Evolutionary conservation across 1,140 invertebrate genomes (phyloP), one percentile per base, ranked within the genome.

Genomic region (Platorchestia sp.): DNA sequence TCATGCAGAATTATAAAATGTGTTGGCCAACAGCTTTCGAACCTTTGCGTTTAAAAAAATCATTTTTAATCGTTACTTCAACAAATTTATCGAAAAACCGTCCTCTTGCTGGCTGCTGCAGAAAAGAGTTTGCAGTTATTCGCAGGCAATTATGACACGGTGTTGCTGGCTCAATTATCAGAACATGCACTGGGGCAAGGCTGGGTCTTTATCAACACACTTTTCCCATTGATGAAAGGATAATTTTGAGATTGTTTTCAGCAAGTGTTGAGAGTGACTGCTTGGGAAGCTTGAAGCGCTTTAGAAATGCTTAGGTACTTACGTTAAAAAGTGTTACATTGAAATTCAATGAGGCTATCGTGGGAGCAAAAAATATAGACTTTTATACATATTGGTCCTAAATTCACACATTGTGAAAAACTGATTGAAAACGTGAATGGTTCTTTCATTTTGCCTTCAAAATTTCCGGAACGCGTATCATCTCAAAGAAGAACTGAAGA

Each of bases 341-440:
- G 36, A 44, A 41, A 89, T 89, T 89, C 87, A 42, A 41, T 7
- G 41, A 14, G 87, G 87, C 41, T 44, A 42, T 89, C 43, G 14
- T 43, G 87, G 53, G 36, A 75, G 87, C n/a, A 42, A 93, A 93
- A 45, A 93, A 45, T 45, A 44, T 45, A 47, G 1, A 14, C 27
- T 93, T 93, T 93, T 93, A 93, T 93, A 10, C 27, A 10, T 93
- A 93, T 45, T 93, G 91, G 91, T 93, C 91, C 91, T 93, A 93
- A 93, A 93, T 93, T 45, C 91, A 45, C 45, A 47, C 36, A 93
- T 93, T 89, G 42, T 40, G 41, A 86, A 86, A 86, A 86, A 41
- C 5, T 42, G 42, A 89, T 22, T 27, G 27, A 75, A 75, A 75
- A 75, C 36, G 59, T 75, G 36, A 75, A 75, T 75, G 36, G 1